Evolutionary conservation across 2,888 invertebrate genomes (phyloP), one percentile per base, ranked within the genome.

Genomic region (Notodonta ziczac): DNA sequence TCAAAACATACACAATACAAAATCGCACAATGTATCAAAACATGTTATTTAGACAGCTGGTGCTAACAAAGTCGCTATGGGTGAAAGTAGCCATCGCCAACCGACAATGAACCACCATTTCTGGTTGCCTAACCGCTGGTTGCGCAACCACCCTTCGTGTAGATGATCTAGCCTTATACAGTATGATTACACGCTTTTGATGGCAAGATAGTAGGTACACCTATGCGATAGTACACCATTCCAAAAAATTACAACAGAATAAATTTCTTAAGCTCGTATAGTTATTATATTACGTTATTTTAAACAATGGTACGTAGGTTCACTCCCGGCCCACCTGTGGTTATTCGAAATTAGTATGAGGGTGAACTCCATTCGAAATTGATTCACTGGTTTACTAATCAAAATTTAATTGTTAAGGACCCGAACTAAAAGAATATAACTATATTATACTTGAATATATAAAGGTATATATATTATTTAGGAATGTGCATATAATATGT

Each of bases 71-170:
- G 54, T 61, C 35, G 58, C 60, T 57, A 66, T 67, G 58, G 63
- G 80, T 76, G 82, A 81, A 81, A 82, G 81, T 77, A 56, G 55
- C 63, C 54, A 69, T 59, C 63, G 61, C 56, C 59, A 65, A 65
- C 61, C 64, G 72, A 69, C 71, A 67, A 71, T 67, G 70, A 72
- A 69, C 63, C 61, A 62, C 61, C 59, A 62, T 63, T 62, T 59
- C 61, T 59, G 62, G 60, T 70, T 63, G 64, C 72, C 62, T 67
- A 62, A 58, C 56, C 61, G 66, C 53, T 35, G 55, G 60, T 80
- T 76, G 70, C 78, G 69, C 67, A 80, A 79, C 66, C 61, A 65
- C 59, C 62, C 66, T 68, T 63, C 59, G 39, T 46, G 50, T 42
- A 42, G 10, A 44, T 10, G 56, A 44, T 42, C 12, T 10, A 42